A percentile compares a stretch with the other conserved stretches of the same genome.
Evolutionary conservation across 1,140 invertebrate genomes (phyloP).

Genomic region (Caerostris darwini): DNA sequence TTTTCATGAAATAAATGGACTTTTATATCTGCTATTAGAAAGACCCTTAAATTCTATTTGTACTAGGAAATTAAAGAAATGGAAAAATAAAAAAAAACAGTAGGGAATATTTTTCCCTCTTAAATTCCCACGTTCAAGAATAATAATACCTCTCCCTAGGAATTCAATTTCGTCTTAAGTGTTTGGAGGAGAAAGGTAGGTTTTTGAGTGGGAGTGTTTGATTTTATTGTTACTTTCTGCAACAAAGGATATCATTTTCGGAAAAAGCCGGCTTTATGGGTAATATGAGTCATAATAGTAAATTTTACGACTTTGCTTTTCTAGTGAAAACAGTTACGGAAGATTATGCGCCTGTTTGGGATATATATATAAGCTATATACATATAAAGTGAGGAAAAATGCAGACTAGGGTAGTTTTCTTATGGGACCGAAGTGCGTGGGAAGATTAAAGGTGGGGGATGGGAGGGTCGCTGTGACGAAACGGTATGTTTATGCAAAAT

Average conservation of each 20-base stretch:
- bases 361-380: neutral
- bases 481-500: neutral
- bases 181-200: neutral
- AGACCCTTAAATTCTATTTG: too few relatives aligned
- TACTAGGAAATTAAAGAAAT: too few relatives aligned
- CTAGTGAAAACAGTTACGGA: neutral
- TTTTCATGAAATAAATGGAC: too few relatives aligned
- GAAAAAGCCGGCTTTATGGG: conserved; percentile 6
- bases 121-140: neutral
- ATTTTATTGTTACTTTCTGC: conserved; percentile 36
- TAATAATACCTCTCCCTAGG: neutral
- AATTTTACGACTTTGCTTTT: conserved; percentile 48
- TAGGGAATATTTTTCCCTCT: neutral
- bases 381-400: neutral
- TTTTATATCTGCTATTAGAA: too few relatives aligned
- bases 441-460: neutral
- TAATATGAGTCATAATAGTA: conserved; percentile 46
- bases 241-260: conserved; percentile 8
- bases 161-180: conserved; percentile 29
- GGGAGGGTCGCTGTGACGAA: neutral
- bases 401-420: neutral
- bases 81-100: neutral
- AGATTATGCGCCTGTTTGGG: neutral
- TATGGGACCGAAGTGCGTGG: neutral
- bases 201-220: neutral